These are phyloP conservation scores for Caenorhabditis uteleia DNA, from an alignment of 2,888 invertebrate genomes.

Conservation along the genomic window DNA sequence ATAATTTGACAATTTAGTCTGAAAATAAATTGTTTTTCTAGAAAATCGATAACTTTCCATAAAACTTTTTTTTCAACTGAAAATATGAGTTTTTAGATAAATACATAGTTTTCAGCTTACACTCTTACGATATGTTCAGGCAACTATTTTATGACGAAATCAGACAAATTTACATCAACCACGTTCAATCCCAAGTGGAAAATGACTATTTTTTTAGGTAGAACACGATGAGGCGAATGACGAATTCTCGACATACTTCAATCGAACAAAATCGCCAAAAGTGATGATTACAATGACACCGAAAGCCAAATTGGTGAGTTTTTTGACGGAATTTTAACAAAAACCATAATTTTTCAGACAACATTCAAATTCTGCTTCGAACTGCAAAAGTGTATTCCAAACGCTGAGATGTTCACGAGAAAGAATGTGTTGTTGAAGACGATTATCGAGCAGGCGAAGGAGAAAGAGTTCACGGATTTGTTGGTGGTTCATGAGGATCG, in stretches of 20 bases:
- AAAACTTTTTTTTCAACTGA: no score
- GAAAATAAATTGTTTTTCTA: no score
- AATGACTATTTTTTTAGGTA: conserved; percentile 62
- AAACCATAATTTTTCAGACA: conserved; percentile 41
- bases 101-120: no score
- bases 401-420: conserved; percentile 85
- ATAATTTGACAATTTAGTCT: no score
- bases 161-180: no score
- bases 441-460: conserved; percentile 80
- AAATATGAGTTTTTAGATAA: no score
- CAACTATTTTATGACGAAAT: no score
- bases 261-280: conserved; percentile 86
- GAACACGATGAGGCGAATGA: conserved; percentile 77
- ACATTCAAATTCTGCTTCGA: conserved; percentile 85
- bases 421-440: conserved; percentile 84
- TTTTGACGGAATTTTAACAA: background rate
- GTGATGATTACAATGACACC: conserved; percentile 93
- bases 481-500: conserved; percentile 92
- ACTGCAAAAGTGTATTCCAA: conserved; percentile 87
- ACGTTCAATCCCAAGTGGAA: no score
- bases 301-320: conserved; percentile 79
- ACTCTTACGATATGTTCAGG: no score
- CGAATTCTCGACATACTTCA: conserved; percentile 87
- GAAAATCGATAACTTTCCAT: no score
- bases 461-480: conserved; percentile 83